Base-by-base conservation (phyloP, 2,113 vertebrate species). In the Gymnogyps californianus region DNA sequence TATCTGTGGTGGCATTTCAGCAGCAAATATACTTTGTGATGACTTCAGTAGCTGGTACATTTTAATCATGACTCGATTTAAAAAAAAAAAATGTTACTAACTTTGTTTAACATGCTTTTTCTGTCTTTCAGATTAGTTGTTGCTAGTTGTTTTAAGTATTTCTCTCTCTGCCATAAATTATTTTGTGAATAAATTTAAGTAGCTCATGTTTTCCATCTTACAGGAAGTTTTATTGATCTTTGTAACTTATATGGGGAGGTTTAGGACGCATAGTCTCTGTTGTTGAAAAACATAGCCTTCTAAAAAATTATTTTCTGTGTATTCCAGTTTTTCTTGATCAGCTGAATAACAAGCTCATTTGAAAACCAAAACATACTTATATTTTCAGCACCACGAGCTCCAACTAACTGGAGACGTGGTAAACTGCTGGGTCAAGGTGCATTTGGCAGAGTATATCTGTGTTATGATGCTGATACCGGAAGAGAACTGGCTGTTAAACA, bases 401-500 rank as follows among this genome's bases (percentile, higher is more conserved):
- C 99, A 16, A 99, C 99, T 86, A 99, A 99, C 98, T 99, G 99
- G 99, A 98, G 99, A 86, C 98, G 99, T 81, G 99, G 99, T 38
- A 99, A 99, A 93, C 98, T 99, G 26, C 98, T 99, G 96, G 99
- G 99, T 20, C 99, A 99, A 95, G 99, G 99, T 38, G 99, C 99
- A 10, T 99, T 99, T 72, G 99, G 99, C 42, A 98, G 99, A 74
- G 99, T 99, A 1, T 99, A 99, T 91, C 98, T 99, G 72, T 99
- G 99, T 92, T 99, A 99, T 0, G 99, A 99, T 62, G 99, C 99
- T 1, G 99, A 99, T 89, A 99, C 99, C 2, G 99, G 99, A 83
- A 98, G 99, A 96, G 99, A 99, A 92, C 95, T 99, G 94, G 99
- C 99, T 18, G 99, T 99, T 77, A 99, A 99, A 92, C 99, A 99